phyloP scores from a whole-genome alignment of 92 coral and sea anemone species.

The Virgularia gustaviana region DNA sequence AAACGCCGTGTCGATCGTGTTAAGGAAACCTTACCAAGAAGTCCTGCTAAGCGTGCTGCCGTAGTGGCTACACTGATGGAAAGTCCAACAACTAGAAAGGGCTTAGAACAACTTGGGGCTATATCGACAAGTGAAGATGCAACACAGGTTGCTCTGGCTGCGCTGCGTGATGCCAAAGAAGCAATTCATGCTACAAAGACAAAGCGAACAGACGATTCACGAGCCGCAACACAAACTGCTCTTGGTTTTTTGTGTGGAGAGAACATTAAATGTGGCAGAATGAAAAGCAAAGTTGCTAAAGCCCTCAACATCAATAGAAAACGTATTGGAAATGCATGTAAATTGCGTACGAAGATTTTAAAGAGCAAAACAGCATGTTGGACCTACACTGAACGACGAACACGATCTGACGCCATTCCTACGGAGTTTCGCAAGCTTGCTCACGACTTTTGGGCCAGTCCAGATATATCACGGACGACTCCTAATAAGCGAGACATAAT shows the following conservation, averaged over 20 bases:
- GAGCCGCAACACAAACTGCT: too few relatives aligned
- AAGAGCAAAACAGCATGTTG: slow-evolving; percentile 26
- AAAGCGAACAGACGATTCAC: too few relatives aligned
- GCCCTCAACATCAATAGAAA: slow-evolving; percentile 32
- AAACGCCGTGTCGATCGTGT: background rate
- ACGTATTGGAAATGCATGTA: slow-evolving; percentile 14
- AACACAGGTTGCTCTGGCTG: too few relatives aligned
- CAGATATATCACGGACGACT: slow-evolving; percentile 53
- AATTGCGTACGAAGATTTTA: slow-evolving; percentile 16
- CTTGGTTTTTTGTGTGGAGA: slow-evolving; percentile 34
- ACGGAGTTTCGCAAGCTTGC: slow-evolving; percentile 38
- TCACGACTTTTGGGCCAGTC: slow-evolving; percentile 52
- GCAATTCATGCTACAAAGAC: too few relatives aligned
- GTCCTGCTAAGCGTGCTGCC: slow-evolving; percentile 23
- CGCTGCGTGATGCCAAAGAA: too few relatives aligned
- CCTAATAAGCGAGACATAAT: slow-evolving; percentile 58
- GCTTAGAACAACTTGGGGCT: slow-evolving; percentile 12
- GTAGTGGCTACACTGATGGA: slow-evolving; percentile 27
- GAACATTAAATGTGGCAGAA: background rate
- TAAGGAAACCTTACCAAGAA: slow-evolving; percentile 9
- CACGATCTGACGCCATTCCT: slow-evolving; percentile 40
- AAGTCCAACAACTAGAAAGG: slow-evolving; percentile 30
- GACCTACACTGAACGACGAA: slow-evolving; percentile 25
- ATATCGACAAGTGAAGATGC: slow-evolving; percentile 20
- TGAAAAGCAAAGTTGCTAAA: slow-evolving; percentile 36